Evolutionary conservation across 2,113 vertebrate genomes (phyloP).

Genomic region (Chloroceryle aenea): DNA sequence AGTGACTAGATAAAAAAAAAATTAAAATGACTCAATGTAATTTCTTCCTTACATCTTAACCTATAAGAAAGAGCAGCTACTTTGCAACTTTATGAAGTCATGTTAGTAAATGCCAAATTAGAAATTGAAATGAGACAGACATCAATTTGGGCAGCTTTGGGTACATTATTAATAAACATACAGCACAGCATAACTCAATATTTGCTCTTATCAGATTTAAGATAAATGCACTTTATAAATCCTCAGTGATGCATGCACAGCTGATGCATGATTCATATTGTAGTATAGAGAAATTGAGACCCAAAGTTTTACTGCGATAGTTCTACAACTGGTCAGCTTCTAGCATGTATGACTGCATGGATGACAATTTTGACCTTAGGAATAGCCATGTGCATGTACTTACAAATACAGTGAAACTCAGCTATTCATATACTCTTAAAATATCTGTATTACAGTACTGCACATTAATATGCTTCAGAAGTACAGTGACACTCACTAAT

Average conservation of each 20-base stretch:
- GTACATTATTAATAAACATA: background rate
- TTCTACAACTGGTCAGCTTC: background rate
- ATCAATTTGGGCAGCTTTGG: background rate
- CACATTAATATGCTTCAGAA: background rate
- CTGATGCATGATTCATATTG: background rate
- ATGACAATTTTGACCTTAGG: background rate
- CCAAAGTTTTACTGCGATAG: background rate
- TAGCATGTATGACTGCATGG: background rate
- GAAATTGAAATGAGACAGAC: background rate
- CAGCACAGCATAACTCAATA: background rate
- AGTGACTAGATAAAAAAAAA: background rate
- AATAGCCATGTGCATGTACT: background rate
- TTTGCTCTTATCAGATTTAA: background rate
- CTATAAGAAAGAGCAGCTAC: background rate
- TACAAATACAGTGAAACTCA: background rate
- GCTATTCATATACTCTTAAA: background rate
- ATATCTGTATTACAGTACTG: background rate
- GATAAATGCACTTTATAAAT: background rate
- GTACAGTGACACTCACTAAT: background rate
- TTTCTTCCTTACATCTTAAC: background rate
- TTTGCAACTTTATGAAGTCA: background rate
- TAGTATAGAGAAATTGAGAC: background rate
- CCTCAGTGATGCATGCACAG: background rate
- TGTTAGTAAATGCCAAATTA: background rate
- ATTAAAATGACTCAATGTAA: background rate